A percentile compares a stretch with the other conserved stretches of the same genome.
Conservation (phyloP, 2,888 invertebrate genomes). For the Calliphora vomitoria region DNA sequence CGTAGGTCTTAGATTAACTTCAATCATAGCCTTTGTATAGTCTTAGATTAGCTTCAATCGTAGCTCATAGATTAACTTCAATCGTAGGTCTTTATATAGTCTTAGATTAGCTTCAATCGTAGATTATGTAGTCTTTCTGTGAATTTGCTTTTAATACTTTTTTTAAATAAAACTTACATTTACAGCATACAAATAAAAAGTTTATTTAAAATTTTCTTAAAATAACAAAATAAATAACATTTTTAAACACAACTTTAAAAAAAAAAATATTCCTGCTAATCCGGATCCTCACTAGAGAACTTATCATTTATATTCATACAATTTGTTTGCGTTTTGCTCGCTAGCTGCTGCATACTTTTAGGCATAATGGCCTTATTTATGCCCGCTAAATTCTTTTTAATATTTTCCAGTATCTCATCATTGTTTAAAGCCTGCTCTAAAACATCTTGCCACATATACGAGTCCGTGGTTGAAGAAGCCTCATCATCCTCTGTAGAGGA, state of each 20-base stretch:
- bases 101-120: too few species aligned
- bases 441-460: slow-evolving; percentile 63
- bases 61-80: too few species aligned
- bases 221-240: not conserved
- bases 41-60: too few species aligned
- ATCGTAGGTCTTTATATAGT: too few species aligned
- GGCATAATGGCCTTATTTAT: slow-evolving; percentile 62
- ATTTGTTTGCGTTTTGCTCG: not conserved
- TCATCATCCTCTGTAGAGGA: slow-evolving; percentile 41
- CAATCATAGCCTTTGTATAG: too few species aligned
- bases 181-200: not conserved
- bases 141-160: too few species aligned
- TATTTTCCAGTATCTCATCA: slow-evolving; percentile 52
- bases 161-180: too few species aligned
- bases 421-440: slow-evolving; percentile 60
- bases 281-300: slow-evolving; percentile 34
- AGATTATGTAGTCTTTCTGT: too few species aligned
- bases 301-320: not conserved
- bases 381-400: slow-evolving; percentile 45
- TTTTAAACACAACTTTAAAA: not conserved
- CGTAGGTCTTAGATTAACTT: too few species aligned
- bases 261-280: not conserved
- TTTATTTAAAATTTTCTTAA: not conserved
- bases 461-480: slow-evolving; percentile 45
- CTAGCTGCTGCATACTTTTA: not conserved